phyloP scores from a whole-genome alignment of 2,888 invertebrate species.

The Cosmia trapezina region DNA sequence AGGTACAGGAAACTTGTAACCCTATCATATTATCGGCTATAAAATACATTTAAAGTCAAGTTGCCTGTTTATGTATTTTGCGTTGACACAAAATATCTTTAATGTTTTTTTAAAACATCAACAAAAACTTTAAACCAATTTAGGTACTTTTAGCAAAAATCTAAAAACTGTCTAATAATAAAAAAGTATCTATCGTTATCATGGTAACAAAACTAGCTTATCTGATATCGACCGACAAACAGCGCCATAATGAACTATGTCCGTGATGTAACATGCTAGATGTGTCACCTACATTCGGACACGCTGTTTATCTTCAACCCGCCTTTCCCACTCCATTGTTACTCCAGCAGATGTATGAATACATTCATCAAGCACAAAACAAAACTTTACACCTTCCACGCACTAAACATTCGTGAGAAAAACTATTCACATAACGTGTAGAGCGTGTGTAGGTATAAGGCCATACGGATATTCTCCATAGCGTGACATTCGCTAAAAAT shows the following conservation, averaged over 20 bases:
- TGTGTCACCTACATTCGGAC: conserved; percentile 19
- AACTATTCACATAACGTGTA: conserved; percentile 23
- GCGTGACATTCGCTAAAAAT: conserved; percentile 66
- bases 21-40: background rate
- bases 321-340: conserved; percentile 45
- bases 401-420: conserved; percentile 43
- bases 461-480: conserved; percentile 20
- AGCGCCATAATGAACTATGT: conserved; percentile 15
- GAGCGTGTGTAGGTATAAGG: conserved; percentile 10
- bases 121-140: background rate
- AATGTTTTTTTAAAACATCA: background rate
- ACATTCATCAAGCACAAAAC: conserved; percentile 43
- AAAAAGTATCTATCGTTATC: conserved; percentile 28
- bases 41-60: background rate
- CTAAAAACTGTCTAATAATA: background rate
- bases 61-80: too few species aligned
- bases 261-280: conserved; percentile 28
- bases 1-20: background rate
- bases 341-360: conserved; percentile 23
- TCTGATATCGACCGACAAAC: conserved; percentile 38
- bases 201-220: conserved; percentile 23
- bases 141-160: background rate
- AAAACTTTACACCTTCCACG: conserved; percentile 36
- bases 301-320: conserved; percentile 12
- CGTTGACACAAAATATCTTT: background rate